Conservation (phyloP, 2,113 vertebrate species). For the Callocephalon fimbriatum region DNA sequence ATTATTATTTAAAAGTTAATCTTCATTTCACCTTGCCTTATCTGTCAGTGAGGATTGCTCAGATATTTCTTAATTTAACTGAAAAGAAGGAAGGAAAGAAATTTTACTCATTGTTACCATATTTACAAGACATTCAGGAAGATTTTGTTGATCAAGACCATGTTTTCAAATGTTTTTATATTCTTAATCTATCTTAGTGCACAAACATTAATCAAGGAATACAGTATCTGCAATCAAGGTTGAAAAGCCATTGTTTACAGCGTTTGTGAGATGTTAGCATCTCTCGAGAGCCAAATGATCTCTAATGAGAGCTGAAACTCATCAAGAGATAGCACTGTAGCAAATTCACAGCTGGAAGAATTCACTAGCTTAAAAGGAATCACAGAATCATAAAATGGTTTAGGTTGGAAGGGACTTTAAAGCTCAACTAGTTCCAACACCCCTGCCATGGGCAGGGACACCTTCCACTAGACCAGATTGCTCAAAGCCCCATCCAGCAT, state of each 20-base stretch:
- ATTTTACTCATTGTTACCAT: neutral
- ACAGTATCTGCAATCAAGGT: conserved; percentile 19
- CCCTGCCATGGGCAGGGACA: neutral
- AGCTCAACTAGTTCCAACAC: neutral
- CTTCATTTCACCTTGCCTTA: conserved; percentile 27
- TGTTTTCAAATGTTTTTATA: neutral
- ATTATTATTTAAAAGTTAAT: neutral
- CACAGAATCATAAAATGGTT: neutral
- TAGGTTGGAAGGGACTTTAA: neutral
- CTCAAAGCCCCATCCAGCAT: neutral
- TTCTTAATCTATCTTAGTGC: conserved; percentile 23
- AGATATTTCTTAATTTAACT: conserved; percentile 5
- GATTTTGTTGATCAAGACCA: neutral
- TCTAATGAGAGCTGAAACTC: conserved; percentile 55
- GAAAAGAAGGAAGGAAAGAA: neutral
- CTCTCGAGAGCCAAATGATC: conserved; percentile 37
- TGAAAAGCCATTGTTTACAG: conserved; percentile 26
- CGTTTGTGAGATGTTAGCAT: neutral
- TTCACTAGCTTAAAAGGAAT: neutral
- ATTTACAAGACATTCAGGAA: conserved; percentile 22
- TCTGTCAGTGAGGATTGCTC: neutral
- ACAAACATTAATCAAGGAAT: conserved; percentile 58
- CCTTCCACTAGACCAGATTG: neutral
- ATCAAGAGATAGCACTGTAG: neutral
- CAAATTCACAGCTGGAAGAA: conserved; percentile 19